A percentile compares a stretch with the other conserved stretches of the same genome.
These are phyloP conservation scores for Hylomyscus alleni DNA, from an alignment of 2,797 vertebrate species.

Conservation along the genomic window DNA sequence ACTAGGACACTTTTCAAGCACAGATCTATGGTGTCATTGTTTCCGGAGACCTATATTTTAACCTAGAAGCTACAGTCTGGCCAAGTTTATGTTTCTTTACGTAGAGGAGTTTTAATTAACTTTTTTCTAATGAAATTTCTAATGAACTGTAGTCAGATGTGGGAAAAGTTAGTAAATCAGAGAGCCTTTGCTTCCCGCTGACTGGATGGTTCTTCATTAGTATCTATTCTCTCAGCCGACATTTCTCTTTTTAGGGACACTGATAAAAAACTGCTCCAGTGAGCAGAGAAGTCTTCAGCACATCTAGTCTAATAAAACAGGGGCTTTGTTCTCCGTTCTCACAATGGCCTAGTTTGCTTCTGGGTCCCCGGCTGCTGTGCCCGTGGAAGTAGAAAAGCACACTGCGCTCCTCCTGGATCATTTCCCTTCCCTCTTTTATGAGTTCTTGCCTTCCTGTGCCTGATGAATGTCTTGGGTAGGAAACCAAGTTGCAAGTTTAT, in stretches of 20 bases:
- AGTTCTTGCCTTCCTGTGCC: not conserved
- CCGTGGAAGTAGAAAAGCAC: too few species aligned
- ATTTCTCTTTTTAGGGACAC: not conserved
- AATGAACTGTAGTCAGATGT: not conserved
- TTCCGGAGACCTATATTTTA: not conserved
- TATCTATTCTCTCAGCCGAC: not conserved
- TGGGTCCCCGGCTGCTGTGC: not conserved
- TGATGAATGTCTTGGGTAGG: not conserved
- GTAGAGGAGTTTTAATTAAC: not conserved
- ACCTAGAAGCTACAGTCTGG: not conserved
- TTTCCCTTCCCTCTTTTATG: not conserved
- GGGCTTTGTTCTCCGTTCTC: not conserved
- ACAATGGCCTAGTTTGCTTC: not conserved
- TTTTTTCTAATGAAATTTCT: conserved; percentile 7
- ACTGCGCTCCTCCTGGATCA: not conserved
- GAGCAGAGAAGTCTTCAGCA: not conserved
- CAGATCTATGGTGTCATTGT: not conserved
- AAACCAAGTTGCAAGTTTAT: not conserved
- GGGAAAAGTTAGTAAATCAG: not conserved
- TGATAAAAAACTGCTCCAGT: not conserved
- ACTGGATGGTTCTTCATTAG: not conserved
- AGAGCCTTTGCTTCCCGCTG: not conserved
- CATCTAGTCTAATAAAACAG: not conserved
- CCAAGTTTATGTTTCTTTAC: not conserved
- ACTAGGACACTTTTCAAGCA: not conserved